Conservation (phyloP, 2,113 vertebrate genomes). For the Vidua chalybeata region DNA sequence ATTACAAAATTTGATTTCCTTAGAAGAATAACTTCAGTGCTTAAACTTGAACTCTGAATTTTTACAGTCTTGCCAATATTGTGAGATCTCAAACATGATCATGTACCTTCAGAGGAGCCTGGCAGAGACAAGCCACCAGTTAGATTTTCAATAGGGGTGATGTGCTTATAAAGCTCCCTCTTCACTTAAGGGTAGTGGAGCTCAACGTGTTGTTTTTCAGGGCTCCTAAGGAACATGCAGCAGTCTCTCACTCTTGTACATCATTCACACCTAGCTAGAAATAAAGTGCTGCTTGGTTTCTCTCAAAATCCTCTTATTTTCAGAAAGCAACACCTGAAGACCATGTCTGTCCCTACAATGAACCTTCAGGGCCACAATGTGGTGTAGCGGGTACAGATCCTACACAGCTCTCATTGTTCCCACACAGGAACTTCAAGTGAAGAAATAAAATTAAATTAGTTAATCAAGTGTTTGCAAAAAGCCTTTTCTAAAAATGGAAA, state of each 20-base stretch:
- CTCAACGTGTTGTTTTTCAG: not conserved
- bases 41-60: not conserved
- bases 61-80: not conserved
- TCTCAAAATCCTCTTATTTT: not conserved
- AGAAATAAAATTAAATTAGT: not conserved
- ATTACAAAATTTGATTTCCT: not conserved
- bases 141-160: not conserved
- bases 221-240: not conserved
- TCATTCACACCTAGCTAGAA: not conserved
- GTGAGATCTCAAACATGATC: not conserved
- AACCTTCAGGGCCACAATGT: not conserved
- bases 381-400: not conserved
- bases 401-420: not conserved
- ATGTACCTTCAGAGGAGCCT: not conserved
- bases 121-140: not conserved
- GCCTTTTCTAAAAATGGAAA: not conserved
- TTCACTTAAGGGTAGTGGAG: not conserved
- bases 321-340: not conserved
- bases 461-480: not conserved
- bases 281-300: not conserved
- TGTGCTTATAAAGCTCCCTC: not conserved
- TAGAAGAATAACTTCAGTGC: not conserved
- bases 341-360: not conserved
- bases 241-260: not conserved
- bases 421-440: not conserved